A percentile compares a stretch with the other conserved stretches of the same genome.
phyloP scores from a whole-genome alignment of 2,113 vertebrate species.

The Xyliphius kryptos region DNA sequence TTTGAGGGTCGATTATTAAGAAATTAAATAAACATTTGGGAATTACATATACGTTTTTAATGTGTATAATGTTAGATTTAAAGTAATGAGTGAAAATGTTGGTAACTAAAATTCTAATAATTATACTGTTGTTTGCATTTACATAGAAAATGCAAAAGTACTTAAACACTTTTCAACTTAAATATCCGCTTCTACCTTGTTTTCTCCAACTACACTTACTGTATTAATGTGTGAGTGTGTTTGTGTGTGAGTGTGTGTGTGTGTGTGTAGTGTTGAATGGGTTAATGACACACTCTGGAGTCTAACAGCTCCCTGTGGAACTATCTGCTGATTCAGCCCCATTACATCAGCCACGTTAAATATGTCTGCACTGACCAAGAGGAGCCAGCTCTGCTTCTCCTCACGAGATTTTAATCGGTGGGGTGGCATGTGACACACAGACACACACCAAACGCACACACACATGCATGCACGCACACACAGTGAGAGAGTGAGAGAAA shows the following conservation, averaged over 20 bases:
- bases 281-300: constrained; percentile 74
- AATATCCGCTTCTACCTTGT: background rate
- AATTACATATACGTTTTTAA: too few species aligned
- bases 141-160: background rate
- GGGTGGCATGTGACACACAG: constrained; percentile 53
- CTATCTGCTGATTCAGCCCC: constrained; percentile 80
- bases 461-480: constrained; percentile 49
- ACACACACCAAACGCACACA: constrained; percentile 19
- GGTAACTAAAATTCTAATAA: background rate
- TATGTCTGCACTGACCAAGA: constrained; percentile 72
- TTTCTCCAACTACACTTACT: constrained; percentile 4
- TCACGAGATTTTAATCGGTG: constrained; percentile 69
- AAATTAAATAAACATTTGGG: too few species aligned
- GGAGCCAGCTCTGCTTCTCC: constrained; percentile 64
- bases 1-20: too few species aligned
- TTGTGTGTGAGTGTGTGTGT: constrained; percentile 18
- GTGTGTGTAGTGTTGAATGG: constrained; percentile 58
- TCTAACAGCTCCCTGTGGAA: constrained; percentile 75
- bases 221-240: constrained; percentile 24
- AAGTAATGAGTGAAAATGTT: background rate
- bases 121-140: too few species aligned
- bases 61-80: too few species aligned
- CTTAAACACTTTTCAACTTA: background rate
- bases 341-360: constrained; percentile 80
- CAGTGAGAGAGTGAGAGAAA: constrained; percentile 41